phyloP scores from a whole-genome alignment of 2,888 invertebrate species.

The Sarcophaga carnaria region DNA sequence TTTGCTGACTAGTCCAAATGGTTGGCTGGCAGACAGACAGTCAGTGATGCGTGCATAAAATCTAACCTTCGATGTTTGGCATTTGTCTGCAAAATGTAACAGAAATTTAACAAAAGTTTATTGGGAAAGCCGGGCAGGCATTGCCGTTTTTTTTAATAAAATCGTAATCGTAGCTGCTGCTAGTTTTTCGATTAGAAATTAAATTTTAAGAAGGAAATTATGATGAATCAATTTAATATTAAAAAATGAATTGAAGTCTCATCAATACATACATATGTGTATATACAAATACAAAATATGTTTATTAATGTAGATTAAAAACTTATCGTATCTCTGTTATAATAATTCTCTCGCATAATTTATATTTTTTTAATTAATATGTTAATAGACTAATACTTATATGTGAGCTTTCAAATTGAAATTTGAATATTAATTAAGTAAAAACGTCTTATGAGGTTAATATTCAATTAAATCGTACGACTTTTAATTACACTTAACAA shows the following conservation, averaged over 20 bases:
- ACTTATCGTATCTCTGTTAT: too few relatives aligned
- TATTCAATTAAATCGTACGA: neutral
- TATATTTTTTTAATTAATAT: neutral
- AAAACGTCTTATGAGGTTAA: neutral
- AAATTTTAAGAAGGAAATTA: too few relatives aligned
- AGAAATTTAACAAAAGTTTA: constrained; percentile 15
- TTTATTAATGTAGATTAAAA: too few relatives aligned
- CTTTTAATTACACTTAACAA: neutral
- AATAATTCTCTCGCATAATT: too few relatives aligned
- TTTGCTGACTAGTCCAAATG: neutral
- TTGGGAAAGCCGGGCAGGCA: too few relatives aligned
- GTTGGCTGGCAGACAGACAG: neutral
- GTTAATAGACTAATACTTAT: too few relatives aligned
- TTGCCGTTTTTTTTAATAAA: neutral
- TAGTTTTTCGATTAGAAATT: too few relatives aligned
- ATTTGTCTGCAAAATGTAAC: constrained; percentile 27
- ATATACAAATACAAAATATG: too few relatives aligned
- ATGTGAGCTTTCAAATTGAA: neutral
- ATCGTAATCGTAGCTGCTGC: neutral
- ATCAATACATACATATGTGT: too few relatives aligned
- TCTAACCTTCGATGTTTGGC: neutral
- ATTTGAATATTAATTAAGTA: neutral
- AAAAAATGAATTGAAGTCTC: too few relatives aligned
- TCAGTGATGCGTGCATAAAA: neutral
- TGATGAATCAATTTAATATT: too few relatives aligned